phyloP scores from a whole-genome alignment of 1,140 invertebrate species.

The Bombus cullumanus region DNA sequence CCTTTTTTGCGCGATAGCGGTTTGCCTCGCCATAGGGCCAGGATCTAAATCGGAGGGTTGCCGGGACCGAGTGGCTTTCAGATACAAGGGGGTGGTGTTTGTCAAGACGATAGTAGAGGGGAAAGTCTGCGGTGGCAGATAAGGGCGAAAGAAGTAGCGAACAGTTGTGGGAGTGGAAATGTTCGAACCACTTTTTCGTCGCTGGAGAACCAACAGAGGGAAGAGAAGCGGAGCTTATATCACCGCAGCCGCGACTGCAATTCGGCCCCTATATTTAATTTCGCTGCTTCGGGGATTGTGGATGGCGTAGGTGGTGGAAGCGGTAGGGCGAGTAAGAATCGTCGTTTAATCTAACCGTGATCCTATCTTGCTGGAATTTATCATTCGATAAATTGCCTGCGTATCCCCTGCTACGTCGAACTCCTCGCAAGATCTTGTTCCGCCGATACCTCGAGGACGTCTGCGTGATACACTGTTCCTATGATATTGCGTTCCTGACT shows the following conservation, averaged over 20 bases:
- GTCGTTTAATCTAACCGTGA: conserved; percentile 83
- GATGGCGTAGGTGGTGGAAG: conserved; percentile 63
- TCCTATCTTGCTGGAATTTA: conserved; percentile 82
- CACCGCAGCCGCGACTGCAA: conserved; percentile 74
- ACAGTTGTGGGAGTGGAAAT: conserved; percentile 46
- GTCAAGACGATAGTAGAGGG: conserved; percentile 69
- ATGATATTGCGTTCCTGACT: too few relatives aligned
- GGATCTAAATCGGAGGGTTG: conserved; percentile 67
- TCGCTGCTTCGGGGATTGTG: conserved; percentile 68
- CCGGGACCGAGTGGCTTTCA: conserved; percentile 69
- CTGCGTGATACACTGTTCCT: not conserved
- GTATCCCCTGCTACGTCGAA: conserved; percentile 20
- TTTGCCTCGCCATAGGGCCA: conserved; percentile 45
- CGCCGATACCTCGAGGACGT: conserved; percentile 41
- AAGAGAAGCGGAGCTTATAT: conserved; percentile 64
- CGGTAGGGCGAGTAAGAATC: conserved; percentile 72
- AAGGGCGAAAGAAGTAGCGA: conserved; percentile 69
- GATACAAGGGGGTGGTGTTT: conserved; percentile 76
- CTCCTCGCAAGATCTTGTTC: conserved; percentile 18
- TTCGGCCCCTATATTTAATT: conserved; percentile 82
- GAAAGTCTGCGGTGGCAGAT: conserved; percentile 78
- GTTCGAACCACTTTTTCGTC: conserved; percentile 42
- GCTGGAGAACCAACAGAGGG: not conserved
- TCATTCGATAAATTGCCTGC: conserved; percentile 82
- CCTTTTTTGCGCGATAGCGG: conserved; percentile 44